Percentiles rank a stretch among this genome's conserved stretches.
Conservation (phyloP, 2,888 invertebrate genomes). For the Oxytorus armatus region DNA sequence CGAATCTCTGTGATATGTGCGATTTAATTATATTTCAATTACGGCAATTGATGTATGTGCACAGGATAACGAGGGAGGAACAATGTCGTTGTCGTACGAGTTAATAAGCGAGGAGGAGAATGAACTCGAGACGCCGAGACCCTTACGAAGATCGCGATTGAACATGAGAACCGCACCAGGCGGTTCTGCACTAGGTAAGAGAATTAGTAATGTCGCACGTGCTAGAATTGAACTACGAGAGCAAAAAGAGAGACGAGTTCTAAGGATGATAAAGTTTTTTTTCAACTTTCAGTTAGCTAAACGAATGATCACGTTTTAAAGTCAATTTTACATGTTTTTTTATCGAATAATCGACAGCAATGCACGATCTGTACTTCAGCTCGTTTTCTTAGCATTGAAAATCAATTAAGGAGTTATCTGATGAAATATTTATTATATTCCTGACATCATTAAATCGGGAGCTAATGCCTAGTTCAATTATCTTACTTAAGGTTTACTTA, state of each 20-base stretch:
- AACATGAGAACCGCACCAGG: constrained; percentile 69
- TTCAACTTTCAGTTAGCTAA: background rate
- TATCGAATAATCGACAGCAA: no score
- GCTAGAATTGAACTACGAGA: background rate
- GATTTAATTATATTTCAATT: background rate
- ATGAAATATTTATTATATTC: no score
- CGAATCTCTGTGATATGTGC: no score
- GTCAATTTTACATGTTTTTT: no score
- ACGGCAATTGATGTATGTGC: background rate
- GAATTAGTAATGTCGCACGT: constrained; percentile 4
- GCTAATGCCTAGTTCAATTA: no score
- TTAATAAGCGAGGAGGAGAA: constrained; percentile 77
- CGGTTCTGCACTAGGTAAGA: constrained; percentile 63
- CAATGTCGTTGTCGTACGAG: constrained; percentile 73
- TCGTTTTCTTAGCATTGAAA: no score
- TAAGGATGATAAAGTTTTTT: no score
- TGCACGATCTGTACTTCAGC: no score
- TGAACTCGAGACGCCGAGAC: constrained; percentile 71
- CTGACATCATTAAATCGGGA: no score
- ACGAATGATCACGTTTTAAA: no score
- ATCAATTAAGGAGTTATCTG: no score
- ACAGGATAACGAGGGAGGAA: background rate
- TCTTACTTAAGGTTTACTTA: no score
- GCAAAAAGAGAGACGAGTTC: background rate
- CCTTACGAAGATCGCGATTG: constrained; percentile 72